Evolutionary conservation across 1,140 invertebrate species (phyloP), one percentile per base, ranked within the genome.

Genomic region (Ceratosolen solmsi): DNA sequence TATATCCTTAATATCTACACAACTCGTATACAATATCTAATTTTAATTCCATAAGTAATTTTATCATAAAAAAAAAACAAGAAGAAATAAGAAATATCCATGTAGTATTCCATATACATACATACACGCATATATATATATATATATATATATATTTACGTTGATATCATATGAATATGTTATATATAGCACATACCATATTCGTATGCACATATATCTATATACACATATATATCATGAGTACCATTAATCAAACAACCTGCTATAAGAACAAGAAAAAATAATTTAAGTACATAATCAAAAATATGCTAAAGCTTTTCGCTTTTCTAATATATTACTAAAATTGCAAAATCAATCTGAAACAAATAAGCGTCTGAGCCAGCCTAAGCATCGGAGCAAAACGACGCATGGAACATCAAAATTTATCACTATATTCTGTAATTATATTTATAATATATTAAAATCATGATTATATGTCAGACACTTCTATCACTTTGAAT

Each of bases 301-400:
- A 85, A 84, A 85, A 88, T 83, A 85, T 83, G 85, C 85, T 85
- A 83, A 88, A 83, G 85, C 86, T 84, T 84, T 81, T 81, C 85
- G 84, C 84, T 88, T 82, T 88, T 88, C 85, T 79, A 80, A 85
- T 86, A 17, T 70, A 17, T 84, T 82, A 84, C 84, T 88, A 88
- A 82, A 86, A 84, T 74, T 86, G 85, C 86, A 81, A 89, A 88
- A 87, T 86, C 81, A 87, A 87, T 76, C 65, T 83, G 80, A 86
- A 87, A 86, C 84, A 78, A 87, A 88, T 83, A 89, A 89, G 87
- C 87, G 86, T 85, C 51, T 84, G 83, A 85, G 83, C 84, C 84
- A 89, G 85, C 86, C 86, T 87, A 87, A 89, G 83, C 82, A 84
- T 87, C 84, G 82, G 84, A 87, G 82, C 84, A 85, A 85, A 82